Conservation (phyloP, 2,113 vertebrate species). For the Cavia porcellus region DNA sequence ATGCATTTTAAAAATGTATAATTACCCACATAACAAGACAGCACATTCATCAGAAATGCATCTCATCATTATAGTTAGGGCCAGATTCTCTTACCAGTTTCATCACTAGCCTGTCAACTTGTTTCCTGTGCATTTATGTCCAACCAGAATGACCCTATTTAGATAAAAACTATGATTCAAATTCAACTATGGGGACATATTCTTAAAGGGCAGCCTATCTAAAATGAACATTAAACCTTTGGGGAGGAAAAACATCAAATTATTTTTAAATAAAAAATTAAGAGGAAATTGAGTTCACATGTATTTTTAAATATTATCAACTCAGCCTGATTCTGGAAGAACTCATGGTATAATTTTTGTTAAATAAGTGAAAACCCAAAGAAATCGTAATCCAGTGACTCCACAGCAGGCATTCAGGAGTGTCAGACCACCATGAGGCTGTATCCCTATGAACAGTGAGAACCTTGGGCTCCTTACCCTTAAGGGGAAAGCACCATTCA, state of each 20-base stretch:
- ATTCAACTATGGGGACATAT: neutral
- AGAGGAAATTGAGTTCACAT: neutral
- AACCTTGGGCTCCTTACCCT: neutral
- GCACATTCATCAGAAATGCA: neutral
- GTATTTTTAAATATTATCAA: neutral
- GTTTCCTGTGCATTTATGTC: neutral
- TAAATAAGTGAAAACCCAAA: neutral
- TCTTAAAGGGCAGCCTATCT: neutral
- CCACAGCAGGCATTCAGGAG: neutral
- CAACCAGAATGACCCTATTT: neutral
- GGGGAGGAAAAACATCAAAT: neutral
- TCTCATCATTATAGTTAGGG: neutral
- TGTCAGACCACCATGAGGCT: neutral
- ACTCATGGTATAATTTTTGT: neutral
- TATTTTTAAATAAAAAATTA: neutral
- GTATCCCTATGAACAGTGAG: neutral
- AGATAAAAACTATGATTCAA: neutral
- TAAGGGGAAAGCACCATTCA: neutral
- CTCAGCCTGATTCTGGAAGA: neutral
- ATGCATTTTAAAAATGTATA: slow-evolving; percentile 24
- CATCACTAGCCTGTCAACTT: neutral
- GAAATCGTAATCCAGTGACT: neutral
- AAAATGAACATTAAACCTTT: neutral
- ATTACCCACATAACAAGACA: neutral
- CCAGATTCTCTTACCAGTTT: neutral